Evolutionary conservation across 2,888 invertebrate genomes (phyloP).

Genomic region (Nymphalis polychloros): DNA sequence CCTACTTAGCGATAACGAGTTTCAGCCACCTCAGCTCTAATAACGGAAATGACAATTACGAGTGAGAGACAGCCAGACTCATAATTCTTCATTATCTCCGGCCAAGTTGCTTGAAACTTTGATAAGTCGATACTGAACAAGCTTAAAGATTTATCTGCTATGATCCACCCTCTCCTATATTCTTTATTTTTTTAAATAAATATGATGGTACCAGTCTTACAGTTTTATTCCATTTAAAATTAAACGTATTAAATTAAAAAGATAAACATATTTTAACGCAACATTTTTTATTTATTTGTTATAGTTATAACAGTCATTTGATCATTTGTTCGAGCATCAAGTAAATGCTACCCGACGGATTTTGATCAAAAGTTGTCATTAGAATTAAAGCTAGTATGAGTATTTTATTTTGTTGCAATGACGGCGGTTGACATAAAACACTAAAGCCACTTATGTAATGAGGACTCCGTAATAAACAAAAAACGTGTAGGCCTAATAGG

Average conservation of each 20-base stretch:
- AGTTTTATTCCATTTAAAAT: neutral
- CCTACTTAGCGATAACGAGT: conserved; percentile 41
- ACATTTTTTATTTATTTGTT: too few species aligned
- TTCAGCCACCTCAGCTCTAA: conserved; percentile 40
- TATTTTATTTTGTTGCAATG: too few species aligned
- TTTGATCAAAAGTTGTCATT: too few species aligned
- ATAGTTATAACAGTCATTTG: too few species aligned
- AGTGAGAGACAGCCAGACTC: conserved; percentile 61
- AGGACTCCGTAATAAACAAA: neutral
- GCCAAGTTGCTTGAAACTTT: conserved; percentile 62
- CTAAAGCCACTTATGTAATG: neutral
- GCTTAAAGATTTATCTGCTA: conserved; percentile 55
- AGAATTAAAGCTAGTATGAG: too few species aligned
- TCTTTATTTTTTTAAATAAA: conserved; percentile 9
- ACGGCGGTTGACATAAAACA: too few species aligned
- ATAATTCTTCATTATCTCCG: conserved; percentile 77
- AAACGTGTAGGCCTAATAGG: too few species aligned
- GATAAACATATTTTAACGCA: too few species aligned
- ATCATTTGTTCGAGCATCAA: too few species aligned
- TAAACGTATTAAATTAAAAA: neutral
- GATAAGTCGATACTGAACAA: conserved; percentile 51
- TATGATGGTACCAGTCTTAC: too few species aligned
- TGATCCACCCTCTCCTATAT: conserved; percentile 36
- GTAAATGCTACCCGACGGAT: too few species aligned
- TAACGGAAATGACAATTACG: conserved; percentile 66